phyloP scores from a whole-genome alignment of 1,140 invertebrate species.

The Psix sp. region DNA sequence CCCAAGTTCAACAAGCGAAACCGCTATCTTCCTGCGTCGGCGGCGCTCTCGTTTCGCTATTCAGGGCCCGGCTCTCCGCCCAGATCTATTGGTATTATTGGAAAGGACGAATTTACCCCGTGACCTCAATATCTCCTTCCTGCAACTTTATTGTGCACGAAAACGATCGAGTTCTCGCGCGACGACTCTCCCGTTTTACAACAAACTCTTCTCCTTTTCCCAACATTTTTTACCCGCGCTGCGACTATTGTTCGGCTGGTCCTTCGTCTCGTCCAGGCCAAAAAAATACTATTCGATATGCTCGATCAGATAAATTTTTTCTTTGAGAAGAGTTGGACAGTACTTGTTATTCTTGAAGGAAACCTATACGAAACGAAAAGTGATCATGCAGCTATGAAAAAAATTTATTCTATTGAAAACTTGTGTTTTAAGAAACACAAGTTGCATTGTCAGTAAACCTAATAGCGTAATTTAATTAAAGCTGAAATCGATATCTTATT shows the following conservation, averaged over 20 bases:
- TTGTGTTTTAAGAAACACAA: too few species aligned
- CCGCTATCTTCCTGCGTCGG: constrained; percentile 61
- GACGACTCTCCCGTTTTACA: constrained; percentile 19
- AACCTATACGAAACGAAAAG: too few species aligned
- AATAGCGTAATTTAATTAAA: too few species aligned
- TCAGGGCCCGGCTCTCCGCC: constrained; percentile 54
- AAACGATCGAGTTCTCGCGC: constrained; percentile 56
- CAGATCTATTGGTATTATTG: constrained; percentile 64
- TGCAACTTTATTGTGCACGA: constrained; percentile 41
- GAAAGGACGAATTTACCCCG: constrained; percentile 65
- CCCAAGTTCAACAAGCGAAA: constrained; percentile 50
- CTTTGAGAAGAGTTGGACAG: too few species aligned
- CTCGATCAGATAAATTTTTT: too few species aligned
- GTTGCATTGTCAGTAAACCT: too few species aligned
- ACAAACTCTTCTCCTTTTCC: constrained; percentile 21
- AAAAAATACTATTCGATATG: constrained; percentile 5
- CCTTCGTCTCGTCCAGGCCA: constrained; percentile 35
- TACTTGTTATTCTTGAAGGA: too few species aligned
- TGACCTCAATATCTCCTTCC: constrained; percentile 63
- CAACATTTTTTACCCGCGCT: constrained; percentile 16
- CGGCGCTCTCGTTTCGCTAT: constrained; percentile 47
- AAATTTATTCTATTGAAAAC: too few species aligned
- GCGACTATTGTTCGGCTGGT: constrained; percentile 12
- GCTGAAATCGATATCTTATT: too few species aligned
- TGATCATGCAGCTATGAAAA: too few species aligned